Conservation (phyloP, 2,797 vertebrate genomes). For the Squalus acanthias region DNA sequence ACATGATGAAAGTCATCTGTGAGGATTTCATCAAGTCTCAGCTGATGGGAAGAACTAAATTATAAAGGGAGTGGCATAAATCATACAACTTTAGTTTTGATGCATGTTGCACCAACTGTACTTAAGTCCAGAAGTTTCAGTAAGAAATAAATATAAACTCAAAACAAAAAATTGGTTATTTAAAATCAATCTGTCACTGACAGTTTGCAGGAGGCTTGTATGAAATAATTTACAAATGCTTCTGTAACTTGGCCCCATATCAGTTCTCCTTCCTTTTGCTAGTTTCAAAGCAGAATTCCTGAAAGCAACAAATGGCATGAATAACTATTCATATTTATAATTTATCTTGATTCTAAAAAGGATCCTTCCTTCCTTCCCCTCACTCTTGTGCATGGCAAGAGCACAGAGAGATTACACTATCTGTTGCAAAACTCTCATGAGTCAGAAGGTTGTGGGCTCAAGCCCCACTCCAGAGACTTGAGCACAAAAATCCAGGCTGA, state of each 20-base stretch:
- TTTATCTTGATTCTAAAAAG: background rate
- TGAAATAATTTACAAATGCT: background rate
- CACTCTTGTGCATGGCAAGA: background rate
- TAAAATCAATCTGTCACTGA: background rate
- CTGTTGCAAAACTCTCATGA: background rate
- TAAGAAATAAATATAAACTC: too few relatives aligned
- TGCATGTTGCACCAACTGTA: too few relatives aligned
- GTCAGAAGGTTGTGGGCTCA: background rate
- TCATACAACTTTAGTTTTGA: background rate
- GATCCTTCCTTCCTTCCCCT: background rate
- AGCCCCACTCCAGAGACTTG: background rate
- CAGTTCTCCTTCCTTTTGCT: background rate
- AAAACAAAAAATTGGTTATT: background rate
- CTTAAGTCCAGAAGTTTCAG: too few relatives aligned
- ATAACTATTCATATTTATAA: background rate
- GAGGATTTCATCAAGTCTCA: background rate
- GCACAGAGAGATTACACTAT: background rate
- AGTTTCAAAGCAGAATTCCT: background rate
- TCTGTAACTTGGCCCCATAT: background rate
- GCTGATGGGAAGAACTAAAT: background rate
- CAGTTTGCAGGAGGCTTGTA: background rate
- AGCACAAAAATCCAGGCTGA: background rate
- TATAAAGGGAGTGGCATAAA: background rate
- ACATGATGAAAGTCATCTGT: background rate
- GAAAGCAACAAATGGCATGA: background rate